Evolutionary conservation across 2,113 vertebrate species (phyloP).

Genomic region (Larimichthys crocea): DNA sequence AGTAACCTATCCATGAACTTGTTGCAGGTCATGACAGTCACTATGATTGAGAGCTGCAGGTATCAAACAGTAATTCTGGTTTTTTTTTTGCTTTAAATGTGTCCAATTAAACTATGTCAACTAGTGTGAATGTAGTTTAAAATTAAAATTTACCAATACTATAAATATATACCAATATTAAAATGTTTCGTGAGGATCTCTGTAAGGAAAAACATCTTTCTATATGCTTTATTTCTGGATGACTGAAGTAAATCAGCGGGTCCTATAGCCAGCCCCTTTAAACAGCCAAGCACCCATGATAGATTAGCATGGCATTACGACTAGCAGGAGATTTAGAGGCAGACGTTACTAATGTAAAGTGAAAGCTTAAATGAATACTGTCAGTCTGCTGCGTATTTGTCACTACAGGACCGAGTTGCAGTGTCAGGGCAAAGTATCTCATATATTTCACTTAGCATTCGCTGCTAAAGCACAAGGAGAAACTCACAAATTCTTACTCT

Average conservation of each 20-base stretch:
- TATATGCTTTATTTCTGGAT: slow-evolving; percentile 1
- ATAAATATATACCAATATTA: background rate
- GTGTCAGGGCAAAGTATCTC: slow-evolving; percentile 30
- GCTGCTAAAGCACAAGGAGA: slow-evolving; percentile 30
- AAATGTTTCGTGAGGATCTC: background rate
- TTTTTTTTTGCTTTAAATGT: background rate
- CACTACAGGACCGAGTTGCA: slow-evolving; percentile 13
- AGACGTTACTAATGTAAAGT: slow-evolving; percentile 40
- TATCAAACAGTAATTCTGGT: background rate
- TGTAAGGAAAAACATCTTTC: background rate
- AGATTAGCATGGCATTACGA: slow-evolving; percentile 32
- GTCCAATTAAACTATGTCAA: slow-evolving; percentile 14
- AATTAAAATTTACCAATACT: background rate
- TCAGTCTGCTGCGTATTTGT: background rate
- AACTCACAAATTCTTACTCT: slow-evolving; percentile 21
- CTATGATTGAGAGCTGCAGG: background rate
- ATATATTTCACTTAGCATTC: slow-evolving; percentile 38
- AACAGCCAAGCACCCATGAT: slow-evolving; percentile 29
- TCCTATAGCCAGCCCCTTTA: background rate
- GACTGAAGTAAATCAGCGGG: slow-evolving; percentile 4
- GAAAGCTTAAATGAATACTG: slow-evolving; percentile 47
- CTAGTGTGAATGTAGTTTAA: background rate
- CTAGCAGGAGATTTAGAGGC: slow-evolving; percentile 45
- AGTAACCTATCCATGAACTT: slow-evolving; percentile 2
- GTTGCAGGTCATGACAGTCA: slow-evolving; percentile 15